Evolutionary conservation across 2,797 vertebrate species (phyloP), one percentile per base, ranked within the genome.

Genomic region (Ambastaia sidthimunki): DNA sequence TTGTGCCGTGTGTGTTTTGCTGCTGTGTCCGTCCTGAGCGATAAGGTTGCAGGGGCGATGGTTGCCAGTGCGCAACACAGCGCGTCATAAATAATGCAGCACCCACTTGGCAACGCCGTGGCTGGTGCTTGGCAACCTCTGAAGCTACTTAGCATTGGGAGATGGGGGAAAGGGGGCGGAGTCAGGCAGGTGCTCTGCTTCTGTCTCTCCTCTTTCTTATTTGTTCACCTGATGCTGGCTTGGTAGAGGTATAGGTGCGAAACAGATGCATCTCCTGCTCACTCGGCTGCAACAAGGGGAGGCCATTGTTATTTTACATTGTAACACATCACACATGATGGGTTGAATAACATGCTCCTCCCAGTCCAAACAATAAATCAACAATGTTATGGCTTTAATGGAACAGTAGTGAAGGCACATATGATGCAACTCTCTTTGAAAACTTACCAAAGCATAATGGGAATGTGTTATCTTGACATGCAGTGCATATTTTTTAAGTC

Each of bases 11-110:
- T 48, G 57, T 41, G 77, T 73, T 72, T 74, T 59, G 62, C 52
- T 54, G 47, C 47, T 16, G 50, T 18, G 75, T 84, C 74, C 65
- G 5, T 41, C 69, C 19, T 44, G 34, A 76, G 78, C 5, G 18
- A 25, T 21, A 55, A 75, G 50, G 62, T 80, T 82, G 57, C 59
- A 65, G 41, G 54, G 54, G 18, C 11, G 47, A 57, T 74, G 69
- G 48, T 75, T 70, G 67, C 37, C 57, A 81, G 81, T 54, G 76
- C 82, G 71, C 71, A 69, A 77, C 82, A 28, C 81, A 74, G 23
- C 28, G 48, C 48, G 84, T 86, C 87, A 94, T 94, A 89, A 94
- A 94, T 94, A 93, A 94, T 94, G 92, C 90, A 94, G 50, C 57
- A 80, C 90, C 89, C 89, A 89, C 89, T 85, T 90, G 91, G 91